Evolutionary conservation across 1,140 invertebrate genomes (phyloP), one percentile per base, ranked within the genome.

Genomic region (Mylabris phalerata): DNA sequence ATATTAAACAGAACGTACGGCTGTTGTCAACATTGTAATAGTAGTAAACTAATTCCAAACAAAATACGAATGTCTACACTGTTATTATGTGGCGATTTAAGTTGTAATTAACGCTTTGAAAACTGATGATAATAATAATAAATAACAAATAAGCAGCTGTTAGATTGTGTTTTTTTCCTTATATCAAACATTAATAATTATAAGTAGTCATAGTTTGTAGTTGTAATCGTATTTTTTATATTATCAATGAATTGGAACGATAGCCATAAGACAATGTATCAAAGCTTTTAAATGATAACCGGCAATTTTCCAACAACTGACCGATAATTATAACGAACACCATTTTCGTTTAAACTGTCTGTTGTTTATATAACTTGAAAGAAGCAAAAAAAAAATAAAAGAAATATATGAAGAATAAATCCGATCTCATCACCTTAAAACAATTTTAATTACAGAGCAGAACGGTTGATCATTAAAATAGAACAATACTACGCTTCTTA

Each of bases 41-140:
- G 19, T 19, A 2, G 19, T 19, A 32, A 32, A 32, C 26, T 54
- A 46, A 54, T 45, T 54, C 19, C 51, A 13, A 46, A 46, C 42
- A 41, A 41, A 51, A 40, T 9, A 7, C 10, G 32, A 50, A 43
- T 52, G 51, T 54, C 41, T 26, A 54, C 46, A 42, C 45, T 44
- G 45, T 54, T 45, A 54, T 54, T 32, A 46, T 54, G 51, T 54
- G 46, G 51, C 51, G 19, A 54, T 54, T 54, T 54, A 54, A 46
- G 51, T 54, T 27, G 51, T 54, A 54, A 54, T 54, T 54, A 54
- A 54, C 51, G 51, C 51, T 54, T 46, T 54, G 44, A 42, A 54
- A 26, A 42, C 13, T 45, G 51, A 54, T 45, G 32, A 32, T 32
- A 32, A 32, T 19, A 19, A 19, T 19, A 19, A 19, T 19, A 19